Conservation (phyloP, 2,113 vertebrate genomes). For the Hippoglossus stenolepis region DNA sequence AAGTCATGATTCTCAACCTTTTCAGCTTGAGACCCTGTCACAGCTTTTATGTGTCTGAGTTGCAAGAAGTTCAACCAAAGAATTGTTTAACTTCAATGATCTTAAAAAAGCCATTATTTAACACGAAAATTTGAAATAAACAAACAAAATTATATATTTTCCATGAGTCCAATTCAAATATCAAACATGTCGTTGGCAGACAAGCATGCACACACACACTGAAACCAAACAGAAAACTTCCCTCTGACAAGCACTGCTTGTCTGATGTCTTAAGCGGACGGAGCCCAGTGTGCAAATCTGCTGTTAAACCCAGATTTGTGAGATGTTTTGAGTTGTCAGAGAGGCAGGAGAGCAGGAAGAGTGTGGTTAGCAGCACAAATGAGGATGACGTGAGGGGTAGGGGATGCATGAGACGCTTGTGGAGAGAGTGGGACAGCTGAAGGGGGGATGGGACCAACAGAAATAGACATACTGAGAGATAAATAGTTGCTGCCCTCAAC, state of each 20-base stretch:
- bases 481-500: constrained; percentile 79
- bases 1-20: neutral
- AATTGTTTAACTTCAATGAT: neutral
- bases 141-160: too few relatives aligned
- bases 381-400: constrained; percentile 60
- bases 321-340: constrained; percentile 41
- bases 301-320: constrained; percentile 34
- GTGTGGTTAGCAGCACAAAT: constrained; percentile 70
- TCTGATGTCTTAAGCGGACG: neutral
- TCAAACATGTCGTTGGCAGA: too few relatives aligned
- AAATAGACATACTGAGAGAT: constrained; percentile 85
- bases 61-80: neutral
- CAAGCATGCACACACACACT: neutral
- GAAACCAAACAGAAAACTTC: neutral
- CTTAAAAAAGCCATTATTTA: neutral
- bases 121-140: too few relatives aligned
- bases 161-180: too few relatives aligned
- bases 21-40: neutral
- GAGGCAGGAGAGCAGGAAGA: constrained; percentile 71
- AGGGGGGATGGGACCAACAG: constrained; percentile 81
- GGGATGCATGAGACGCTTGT: constrained; percentile 52
- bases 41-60: neutral
- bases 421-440: constrained; percentile 85
- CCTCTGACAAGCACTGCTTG: neutral
- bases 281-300: constrained; percentile 3